Conservation (phyloP, 2,797 vertebrate genomes). For the Myotis planiceps region DNA sequence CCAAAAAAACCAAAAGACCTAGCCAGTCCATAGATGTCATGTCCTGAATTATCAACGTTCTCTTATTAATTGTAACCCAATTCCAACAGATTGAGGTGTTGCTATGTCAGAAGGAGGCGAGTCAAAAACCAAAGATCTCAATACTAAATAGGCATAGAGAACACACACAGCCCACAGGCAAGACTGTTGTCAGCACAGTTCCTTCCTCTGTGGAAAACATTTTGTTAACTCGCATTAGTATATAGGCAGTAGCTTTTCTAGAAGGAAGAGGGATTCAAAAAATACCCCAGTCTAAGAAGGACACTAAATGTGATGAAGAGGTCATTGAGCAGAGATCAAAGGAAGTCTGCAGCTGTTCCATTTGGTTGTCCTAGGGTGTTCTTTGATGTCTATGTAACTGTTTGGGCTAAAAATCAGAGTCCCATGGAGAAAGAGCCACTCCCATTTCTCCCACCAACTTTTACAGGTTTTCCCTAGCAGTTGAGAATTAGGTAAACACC, state of each 20-base stretch:
- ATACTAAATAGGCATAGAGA: neutral
- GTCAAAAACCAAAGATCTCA: neutral
- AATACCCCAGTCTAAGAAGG: conserved; percentile 9
- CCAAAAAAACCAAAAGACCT: conserved; percentile 36
- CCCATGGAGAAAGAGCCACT: conserved; percentile 57
- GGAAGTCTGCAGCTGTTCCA: conserved; percentile 67
- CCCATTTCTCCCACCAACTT: conserved; percentile 42
- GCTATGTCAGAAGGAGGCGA: neutral
- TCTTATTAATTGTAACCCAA: neutral
- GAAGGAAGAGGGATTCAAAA: conserved; percentile 30
- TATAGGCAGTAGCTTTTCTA: neutral
- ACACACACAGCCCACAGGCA: neutral
- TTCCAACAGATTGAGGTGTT: neutral
- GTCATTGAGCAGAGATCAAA: conserved; percentile 75
- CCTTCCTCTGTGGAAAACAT: neutral
- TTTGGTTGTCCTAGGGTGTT: conserved; percentile 24
- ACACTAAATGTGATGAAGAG: conserved; percentile 48
- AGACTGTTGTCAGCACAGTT: neutral
- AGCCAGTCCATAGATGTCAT: neutral
- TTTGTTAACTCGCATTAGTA: neutral
- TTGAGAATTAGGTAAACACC: neutral
- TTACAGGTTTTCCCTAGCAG: neutral
- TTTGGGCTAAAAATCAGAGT: conserved; percentile 66
- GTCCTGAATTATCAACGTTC: neutral
- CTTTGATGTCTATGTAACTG: conserved; percentile 79